A percentile compares a stretch with the other conserved stretches of the same genome.
Evolutionary conservation across 2,797 vertebrate genomes (phyloP).

Genomic region (Acanthis flammea): DNA sequence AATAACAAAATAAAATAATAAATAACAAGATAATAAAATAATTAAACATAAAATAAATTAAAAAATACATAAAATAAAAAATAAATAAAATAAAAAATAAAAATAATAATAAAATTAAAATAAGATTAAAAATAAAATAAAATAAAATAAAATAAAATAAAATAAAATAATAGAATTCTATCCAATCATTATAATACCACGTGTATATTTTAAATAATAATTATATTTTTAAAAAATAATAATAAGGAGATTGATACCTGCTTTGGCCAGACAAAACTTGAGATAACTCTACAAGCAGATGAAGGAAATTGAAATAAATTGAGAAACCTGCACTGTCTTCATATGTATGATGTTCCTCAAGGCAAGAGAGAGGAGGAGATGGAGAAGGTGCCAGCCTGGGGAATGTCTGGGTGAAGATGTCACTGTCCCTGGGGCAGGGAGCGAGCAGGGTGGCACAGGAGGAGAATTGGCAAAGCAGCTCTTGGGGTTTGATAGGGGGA

Average conservation of each 20-base stretch:
- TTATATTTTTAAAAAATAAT: not conserved
- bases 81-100: too few species aligned
- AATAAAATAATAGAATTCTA: not conserved
- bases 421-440: not conserved
- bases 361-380: not conserved
- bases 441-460: not conserved
- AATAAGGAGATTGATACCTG: fast-evolving
- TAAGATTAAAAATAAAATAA: too few species aligned
- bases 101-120: not conserved
- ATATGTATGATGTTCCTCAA: not conserved
- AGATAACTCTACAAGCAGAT: not conserved
- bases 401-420: not conserved
- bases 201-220: fast-evolving
- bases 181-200: fast-evolving
- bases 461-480: not conserved
- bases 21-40: too few species aligned
- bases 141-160: too few species aligned
- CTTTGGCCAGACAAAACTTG: not conserved
- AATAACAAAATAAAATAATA: too few species aligned
- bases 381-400: not conserved
- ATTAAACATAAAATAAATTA: too few species aligned
- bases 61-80: too few species aligned
- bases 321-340: not conserved
- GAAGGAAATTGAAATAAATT: not conserved
- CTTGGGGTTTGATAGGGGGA: not conserved